These are phyloP conservation scores for Hemitrygon akajei DNA, from an alignment of 2,797 vertebrate species.

Conservation along the genomic window DNA sequence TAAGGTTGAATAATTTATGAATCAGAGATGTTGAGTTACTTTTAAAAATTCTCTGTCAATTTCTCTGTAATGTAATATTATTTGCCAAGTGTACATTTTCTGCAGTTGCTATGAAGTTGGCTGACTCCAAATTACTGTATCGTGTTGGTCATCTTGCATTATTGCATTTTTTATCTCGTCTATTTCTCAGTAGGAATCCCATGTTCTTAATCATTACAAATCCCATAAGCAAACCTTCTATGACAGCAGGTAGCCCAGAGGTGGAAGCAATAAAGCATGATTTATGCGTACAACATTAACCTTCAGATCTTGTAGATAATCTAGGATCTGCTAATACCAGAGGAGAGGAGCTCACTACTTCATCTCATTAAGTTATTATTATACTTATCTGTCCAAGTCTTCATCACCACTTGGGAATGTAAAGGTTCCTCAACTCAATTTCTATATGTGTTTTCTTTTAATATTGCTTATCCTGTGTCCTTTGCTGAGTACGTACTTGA, in stretches of 20 bases:
- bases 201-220: background rate
- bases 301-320: background rate
- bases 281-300: background rate
- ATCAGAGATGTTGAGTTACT: too few relatives aligned
- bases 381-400: background rate
- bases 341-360: background rate
- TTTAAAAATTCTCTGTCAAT: too few relatives aligned
- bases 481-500: background rate
- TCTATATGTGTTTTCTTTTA: background rate
- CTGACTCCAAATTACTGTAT: background rate
- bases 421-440: background rate
- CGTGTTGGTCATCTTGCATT: background rate
- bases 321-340: background rate
- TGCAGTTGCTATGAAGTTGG: background rate
- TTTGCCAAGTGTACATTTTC: background rate
- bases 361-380: background rate
- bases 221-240: background rate
- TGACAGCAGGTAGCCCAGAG: background rate
- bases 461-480: background rate
- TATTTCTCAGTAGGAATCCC: background rate
- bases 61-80: background rate
- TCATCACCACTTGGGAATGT: background rate
- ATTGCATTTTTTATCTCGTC: background rate
- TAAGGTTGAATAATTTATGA: background rate
- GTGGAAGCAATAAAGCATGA: slow-evolving; percentile 2